A percentile compares a stretch with the other conserved stretches of the same genome.
These are phyloP conservation scores for Holothuria scabra DNA, from an alignment of 53 echinoderm and acorn worm species.

Conservation along the genomic window DNA sequence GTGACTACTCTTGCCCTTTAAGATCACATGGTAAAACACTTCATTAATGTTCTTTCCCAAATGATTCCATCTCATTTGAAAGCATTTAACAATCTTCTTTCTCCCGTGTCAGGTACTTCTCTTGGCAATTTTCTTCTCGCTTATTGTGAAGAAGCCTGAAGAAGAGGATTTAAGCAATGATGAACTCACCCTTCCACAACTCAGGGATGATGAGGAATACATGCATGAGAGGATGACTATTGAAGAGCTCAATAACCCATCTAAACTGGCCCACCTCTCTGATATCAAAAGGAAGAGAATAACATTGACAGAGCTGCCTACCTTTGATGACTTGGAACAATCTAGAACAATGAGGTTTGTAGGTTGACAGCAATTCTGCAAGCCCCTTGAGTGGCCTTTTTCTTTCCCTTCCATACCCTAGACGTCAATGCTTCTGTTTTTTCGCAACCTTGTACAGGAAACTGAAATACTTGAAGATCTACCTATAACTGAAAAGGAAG, in stretches of 20 bases:
- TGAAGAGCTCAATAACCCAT: conserved; percentile 66
- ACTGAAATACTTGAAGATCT: too few relatives aligned
- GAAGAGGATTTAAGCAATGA: conserved; percentile 68
- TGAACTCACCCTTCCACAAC: conserved; percentile 52
- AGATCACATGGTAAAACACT: too few relatives aligned
- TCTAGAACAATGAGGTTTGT: conserved; percentile 73
- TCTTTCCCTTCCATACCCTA: too few relatives aligned
- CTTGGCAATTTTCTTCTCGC: conserved; percentile 79
- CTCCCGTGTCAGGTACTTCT: conserved; percentile 70
- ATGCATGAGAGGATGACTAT: conserved; percentile 79
- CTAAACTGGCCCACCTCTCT: conserved; percentile 43
- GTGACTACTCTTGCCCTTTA: too few relatives aligned
- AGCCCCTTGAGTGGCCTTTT: too few relatives aligned
- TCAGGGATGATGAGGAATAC: conserved; percentile 83
- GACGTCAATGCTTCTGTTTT: too few relatives aligned
- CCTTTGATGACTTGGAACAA: conserved; percentile 61
- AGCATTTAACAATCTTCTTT: neutral
- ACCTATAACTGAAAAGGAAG: too few relatives aligned
- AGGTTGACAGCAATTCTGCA: neutral
- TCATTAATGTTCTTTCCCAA: too few relatives aligned
- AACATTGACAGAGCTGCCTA: conserved; percentile 33
- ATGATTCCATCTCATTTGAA: neutral
- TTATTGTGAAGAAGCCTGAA: conserved; percentile 86
- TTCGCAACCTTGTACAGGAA: too few relatives aligned
- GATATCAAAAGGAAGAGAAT: conserved; percentile 15